These are phyloP conservation scores for Sturnira hondurensis DNA, from an alignment of 2,113 vertebrate species.

Conservation along the genomic window DNA sequence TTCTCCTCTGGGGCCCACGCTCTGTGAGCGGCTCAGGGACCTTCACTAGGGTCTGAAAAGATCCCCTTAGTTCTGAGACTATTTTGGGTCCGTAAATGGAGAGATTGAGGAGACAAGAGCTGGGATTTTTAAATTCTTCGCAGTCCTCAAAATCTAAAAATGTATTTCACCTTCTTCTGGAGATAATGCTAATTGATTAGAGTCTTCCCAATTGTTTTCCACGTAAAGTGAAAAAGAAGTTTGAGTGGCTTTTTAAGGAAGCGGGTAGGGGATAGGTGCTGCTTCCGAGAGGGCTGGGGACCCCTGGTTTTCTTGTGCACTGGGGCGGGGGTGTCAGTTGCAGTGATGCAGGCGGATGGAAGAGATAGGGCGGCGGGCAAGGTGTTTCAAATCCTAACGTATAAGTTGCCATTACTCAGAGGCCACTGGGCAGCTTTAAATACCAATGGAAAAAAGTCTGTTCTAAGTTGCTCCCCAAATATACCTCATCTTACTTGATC, in stretches of 20 bases:
- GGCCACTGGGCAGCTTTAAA: not conserved
- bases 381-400: not conserved
- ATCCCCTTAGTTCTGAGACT: not conserved
- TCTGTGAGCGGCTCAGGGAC: not conserved
- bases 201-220: not conserved
- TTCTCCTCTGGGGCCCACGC: not conserved
- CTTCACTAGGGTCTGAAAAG: not conserved
- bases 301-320: rapidly evolving
- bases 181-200: not conserved
- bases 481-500: not conserved
- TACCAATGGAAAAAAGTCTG: not conserved
- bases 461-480: no score
- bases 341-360: not conserved
- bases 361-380: not conserved
- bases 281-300: not conserved
- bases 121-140: not conserved
- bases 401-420: not conserved
- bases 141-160: not conserved
- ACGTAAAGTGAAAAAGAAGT: not conserved
- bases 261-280: not conserved
- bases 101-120: not conserved
- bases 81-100: not conserved
- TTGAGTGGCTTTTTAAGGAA: not conserved
- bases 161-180: not conserved
- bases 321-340: not conserved